Conservation (phyloP, 2,797 vertebrate species). For the Chanos chanos region DNA sequence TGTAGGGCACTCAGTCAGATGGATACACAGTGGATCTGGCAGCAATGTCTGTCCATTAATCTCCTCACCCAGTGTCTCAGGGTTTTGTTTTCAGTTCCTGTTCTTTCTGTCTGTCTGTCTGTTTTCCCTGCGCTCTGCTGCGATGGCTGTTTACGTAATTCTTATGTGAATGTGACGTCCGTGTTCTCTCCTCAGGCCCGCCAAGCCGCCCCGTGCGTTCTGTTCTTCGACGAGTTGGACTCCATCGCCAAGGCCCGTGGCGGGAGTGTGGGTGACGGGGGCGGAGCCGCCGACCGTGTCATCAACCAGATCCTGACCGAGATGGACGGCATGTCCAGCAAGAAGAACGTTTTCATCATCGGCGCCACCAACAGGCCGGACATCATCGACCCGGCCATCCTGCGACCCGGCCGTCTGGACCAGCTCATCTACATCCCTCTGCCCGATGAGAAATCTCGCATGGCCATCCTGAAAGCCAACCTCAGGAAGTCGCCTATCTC, state of each 20-base stretch:
- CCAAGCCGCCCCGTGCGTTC: conserved; percentile 92
- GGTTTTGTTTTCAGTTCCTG: too few relatives aligned
- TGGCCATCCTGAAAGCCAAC: conserved; percentile 95
- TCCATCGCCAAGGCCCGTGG: conserved; percentile 97
- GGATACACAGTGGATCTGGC: too few relatives aligned
- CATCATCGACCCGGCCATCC: conserved; percentile 96
- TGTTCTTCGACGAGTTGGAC: conserved; percentile 97
- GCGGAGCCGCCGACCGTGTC: conserved; percentile 92
- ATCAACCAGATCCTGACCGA: conserved; percentile 98
- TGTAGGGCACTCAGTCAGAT: too few relatives aligned
- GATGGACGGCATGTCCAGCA: conserved; percentile 99
- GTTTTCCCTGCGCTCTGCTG: background rate
- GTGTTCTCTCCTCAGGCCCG: conserved; percentile 75
- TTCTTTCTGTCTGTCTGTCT: background rate
- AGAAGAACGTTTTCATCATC: conserved; percentile 98
- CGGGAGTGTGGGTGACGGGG: conserved; percentile 91
- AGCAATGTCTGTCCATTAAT: too few relatives aligned
- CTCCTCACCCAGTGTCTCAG: too few relatives aligned
- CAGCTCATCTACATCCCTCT: conserved; percentile 97
- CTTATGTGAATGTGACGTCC: background rate
- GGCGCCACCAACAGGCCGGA: conserved; percentile 96
- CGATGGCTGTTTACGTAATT: too few relatives aligned
- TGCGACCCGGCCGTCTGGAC: conserved; percentile 92
- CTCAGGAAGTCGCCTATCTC: conserved; percentile 95
- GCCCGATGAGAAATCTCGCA: conserved; percentile 96